Evolutionary conservation across 2,888 invertebrate genomes (phyloP).

Genomic region (Clanis bilineata): DNA sequence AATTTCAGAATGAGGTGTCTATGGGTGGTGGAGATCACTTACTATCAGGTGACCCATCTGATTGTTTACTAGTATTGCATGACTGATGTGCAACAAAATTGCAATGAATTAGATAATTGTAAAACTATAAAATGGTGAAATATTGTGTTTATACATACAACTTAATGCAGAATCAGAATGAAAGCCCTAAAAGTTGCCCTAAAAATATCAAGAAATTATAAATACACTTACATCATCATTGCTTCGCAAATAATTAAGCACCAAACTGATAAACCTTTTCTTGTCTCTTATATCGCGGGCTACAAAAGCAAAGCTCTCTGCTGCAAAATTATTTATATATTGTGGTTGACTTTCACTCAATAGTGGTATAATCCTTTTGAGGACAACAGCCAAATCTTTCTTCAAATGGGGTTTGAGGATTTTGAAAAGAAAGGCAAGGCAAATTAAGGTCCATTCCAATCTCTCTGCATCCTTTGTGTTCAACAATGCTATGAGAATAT

Average conservation of each 20-base stretch:
- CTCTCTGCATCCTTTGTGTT: slow-evolving; percentile 91
- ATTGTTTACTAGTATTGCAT: no score
- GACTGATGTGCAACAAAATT: no score
- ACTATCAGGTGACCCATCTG: no score
- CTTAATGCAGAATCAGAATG: no score
- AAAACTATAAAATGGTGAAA: no score
- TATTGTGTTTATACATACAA: no score
- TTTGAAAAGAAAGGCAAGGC: slow-evolving; percentile 95
- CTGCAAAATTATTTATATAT: slow-evolving; percentile 96
- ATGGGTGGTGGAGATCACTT: no score
- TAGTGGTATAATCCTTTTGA: slow-evolving; percentile 88
- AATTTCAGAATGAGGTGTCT: no score
- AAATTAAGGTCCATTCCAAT: slow-evolving; percentile 92
- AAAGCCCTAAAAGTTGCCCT: no score
- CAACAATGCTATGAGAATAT: slow-evolving; percentile 86
- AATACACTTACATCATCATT: slow-evolving; percentile 85
- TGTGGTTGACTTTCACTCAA: slow-evolving; percentile 89
- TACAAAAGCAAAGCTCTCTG: slow-evolving; percentile 97
- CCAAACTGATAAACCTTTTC: slow-evolving; percentile 85
- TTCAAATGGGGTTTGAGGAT: slow-evolving; percentile 91
- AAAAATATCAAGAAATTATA: no score
- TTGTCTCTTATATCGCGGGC: slow-evolving; percentile 93
- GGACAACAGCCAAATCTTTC: slow-evolving; percentile 88
- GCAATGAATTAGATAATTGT: no score
- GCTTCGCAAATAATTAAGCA: slow-evolving; percentile 85